phyloP scores from a whole-genome alignment of 2,797 vertebrate species.

The Peromyscus attwateri region DNA sequence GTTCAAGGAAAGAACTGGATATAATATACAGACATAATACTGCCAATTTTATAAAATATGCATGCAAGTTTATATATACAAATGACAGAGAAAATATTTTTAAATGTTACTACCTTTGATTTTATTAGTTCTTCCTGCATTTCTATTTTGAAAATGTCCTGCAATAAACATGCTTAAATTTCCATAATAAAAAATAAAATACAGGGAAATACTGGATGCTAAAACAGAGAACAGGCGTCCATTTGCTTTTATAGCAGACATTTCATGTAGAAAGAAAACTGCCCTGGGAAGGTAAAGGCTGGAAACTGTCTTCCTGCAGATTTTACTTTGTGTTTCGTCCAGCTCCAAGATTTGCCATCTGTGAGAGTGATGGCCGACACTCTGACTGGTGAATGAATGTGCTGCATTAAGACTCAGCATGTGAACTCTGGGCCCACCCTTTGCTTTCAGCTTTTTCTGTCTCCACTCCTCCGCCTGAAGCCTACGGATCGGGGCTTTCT shows the following conservation, averaged over 20 bases:
- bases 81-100: conserved; percentile 52
- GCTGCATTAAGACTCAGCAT: not conserved
- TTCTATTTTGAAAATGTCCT: conserved; percentile 48
- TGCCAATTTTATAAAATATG: conserved; percentile 47
- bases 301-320: not conserved
- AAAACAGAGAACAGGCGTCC: not conserved
- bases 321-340: conserved; percentile 20
- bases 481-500: not conserved
- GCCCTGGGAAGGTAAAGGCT: not conserved
- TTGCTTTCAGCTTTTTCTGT: not conserved
- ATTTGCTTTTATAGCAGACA: conserved; percentile 31
- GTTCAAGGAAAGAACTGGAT: conserved; percentile 41
- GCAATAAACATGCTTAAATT: conserved; percentile 50
- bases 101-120: conserved; percentile 44
- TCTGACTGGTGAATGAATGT: not conserved
- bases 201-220: conserved; percentile 1
- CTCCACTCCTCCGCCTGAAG: not conserved
- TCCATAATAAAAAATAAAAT: conserved; percentile 56
- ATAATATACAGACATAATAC: not conserved
- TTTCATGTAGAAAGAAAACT: conserved; percentile 27
- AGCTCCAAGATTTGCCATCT: not conserved
- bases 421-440: not conserved
- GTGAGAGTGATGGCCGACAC: not conserved
- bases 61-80: not conserved
- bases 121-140: conserved; percentile 52